Evolutionary conservation across 1,140 invertebrate species (phyloP).

Genomic region (Formica exsecta): DNA sequence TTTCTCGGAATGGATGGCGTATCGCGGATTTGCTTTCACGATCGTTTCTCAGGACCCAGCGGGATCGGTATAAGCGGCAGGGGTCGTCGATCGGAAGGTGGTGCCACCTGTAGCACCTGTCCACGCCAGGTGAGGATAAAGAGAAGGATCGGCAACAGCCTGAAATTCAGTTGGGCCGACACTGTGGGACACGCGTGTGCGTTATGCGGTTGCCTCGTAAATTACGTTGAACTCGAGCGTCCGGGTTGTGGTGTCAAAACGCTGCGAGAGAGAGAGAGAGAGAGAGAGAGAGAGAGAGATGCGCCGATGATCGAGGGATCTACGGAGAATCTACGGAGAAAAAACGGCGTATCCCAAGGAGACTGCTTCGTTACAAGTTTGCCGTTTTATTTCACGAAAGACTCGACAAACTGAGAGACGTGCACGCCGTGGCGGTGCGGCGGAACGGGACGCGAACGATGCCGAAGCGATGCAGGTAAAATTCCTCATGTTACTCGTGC

Average conservation of each 20-base stretch:
- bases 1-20: neutral
- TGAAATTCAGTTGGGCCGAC: conserved; percentile 72
- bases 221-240: conserved; percentile 32
- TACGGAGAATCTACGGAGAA: neutral
- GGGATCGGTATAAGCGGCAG: conserved; percentile 40
- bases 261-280: neutral
- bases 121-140: conserved; percentile 73
- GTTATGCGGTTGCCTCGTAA: conserved; percentile 31
- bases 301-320: conserved; percentile 4
- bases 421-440: conserved; percentile 60
- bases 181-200: conserved; percentile 53
- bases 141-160: conserved; percentile 63
- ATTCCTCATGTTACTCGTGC: conserved; percentile 5
- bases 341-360: conserved; percentile 15
- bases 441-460: conserved; percentile 72
- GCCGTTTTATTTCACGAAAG: conserved; percentile 25
- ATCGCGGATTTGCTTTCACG: conserved; percentile 8
- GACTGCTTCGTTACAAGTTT: conserved; percentile 35
- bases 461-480: conserved; percentile 75
- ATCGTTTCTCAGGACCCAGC: neutral
- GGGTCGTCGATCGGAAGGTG: conserved; percentile 49
- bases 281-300: too few species aligned
- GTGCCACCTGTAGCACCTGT: conserved; percentile 74
- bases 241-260: conserved; percentile 30
- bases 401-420: conserved; percentile 28